These are phyloP conservation scores for Oryzaephilus surinamensis DNA, from an alignment of 1,140 invertebrate species.

Conservation along the genomic window DNA sequence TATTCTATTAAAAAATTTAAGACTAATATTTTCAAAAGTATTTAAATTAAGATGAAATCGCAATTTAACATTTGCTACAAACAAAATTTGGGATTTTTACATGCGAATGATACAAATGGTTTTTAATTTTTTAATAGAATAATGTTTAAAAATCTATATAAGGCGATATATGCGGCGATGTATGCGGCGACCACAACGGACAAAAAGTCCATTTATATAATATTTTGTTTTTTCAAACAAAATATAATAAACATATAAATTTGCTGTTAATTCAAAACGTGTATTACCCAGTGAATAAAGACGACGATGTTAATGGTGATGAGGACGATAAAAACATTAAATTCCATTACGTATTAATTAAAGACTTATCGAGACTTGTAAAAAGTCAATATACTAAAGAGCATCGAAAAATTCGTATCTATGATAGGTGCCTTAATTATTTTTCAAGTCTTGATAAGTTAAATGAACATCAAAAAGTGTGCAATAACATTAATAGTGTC, in stretches of 20 bases:
- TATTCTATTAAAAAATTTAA: too few species aligned
- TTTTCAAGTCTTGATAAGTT: constrained; percentile 18
- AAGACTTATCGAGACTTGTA: constrained; percentile 25
- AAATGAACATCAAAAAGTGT: constrained; percentile 15
- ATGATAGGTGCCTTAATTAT: constrained; percentile 26
- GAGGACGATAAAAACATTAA: constrained; percentile 6
- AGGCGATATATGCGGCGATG: too few species aligned
- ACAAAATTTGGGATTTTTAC: too few species aligned
- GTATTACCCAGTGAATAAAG: constrained; percentile 14
- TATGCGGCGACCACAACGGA: too few species aligned
- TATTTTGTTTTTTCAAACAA: too few species aligned
- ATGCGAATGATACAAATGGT: too few species aligned
- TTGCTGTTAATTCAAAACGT: constrained; percentile 20
- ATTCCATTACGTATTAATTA: constrained; percentile 29
- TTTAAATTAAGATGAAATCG: too few species aligned
- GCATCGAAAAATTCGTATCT: constrained; percentile 20
- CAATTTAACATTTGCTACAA: too few species aligned
- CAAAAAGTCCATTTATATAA: too few species aligned
- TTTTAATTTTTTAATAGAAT: too few species aligned
- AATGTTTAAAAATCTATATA: too few species aligned
- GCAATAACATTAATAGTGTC: constrained; percentile 8
- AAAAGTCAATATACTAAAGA: constrained; percentile 21
- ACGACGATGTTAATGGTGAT: neutral
- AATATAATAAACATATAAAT: constrained; percentile 23
- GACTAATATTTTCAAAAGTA: too few species aligned